These are phyloP conservation scores for Vulpes ferrilata DNA, from an alignment of 2,113 vertebrate genomes.

Conservation along the genomic window DNA sequence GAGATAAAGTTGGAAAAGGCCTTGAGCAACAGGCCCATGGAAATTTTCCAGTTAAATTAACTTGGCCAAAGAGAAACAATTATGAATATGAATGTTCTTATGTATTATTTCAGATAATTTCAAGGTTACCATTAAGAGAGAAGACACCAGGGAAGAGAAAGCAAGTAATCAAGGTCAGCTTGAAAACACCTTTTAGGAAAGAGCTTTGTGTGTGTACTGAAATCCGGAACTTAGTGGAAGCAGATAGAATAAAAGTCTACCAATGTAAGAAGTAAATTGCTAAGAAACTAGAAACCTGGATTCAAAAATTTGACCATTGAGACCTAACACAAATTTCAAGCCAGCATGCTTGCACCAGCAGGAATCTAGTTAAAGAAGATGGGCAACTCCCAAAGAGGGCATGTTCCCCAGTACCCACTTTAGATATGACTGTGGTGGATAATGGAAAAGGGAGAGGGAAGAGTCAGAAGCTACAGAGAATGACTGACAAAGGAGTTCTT, in stretches of 20 bases:
- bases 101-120: background rate
- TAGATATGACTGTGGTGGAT: background rate
- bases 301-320: background rate
- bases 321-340: background rate
- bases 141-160: background rate
- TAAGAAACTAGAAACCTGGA: background rate
- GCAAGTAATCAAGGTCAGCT: background rate
- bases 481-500: background rate
- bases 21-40: background rate
- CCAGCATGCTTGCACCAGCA: background rate
- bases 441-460: background rate
- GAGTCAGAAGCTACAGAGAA: background rate
- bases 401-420: background rate
- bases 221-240: background rate
- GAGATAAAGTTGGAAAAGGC: background rate
- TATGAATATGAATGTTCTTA: background rate
- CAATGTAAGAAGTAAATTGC: conserved; percentile 2
- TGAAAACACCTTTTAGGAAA: conserved; percentile 16
- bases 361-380: background rate
- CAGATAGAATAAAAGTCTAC: background rate
- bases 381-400: background rate
- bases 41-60: background rate
- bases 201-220: background rate
- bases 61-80: background rate
- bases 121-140: background rate